These are phyloP conservation scores for Diorhabda carinulata DNA, from an alignment of 1,140 invertebrate genomes.

Conservation along the genomic window DNA sequence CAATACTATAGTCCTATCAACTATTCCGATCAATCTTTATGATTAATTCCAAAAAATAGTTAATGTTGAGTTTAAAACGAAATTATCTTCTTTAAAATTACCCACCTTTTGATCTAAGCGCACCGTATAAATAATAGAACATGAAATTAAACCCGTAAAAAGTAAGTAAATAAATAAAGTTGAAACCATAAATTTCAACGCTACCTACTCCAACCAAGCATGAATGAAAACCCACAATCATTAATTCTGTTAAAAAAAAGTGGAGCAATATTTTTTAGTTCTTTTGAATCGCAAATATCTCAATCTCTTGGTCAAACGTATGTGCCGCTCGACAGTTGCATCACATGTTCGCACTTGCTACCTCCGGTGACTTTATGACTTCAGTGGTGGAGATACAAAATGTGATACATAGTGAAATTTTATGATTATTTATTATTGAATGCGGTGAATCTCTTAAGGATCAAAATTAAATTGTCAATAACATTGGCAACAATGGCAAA, in stretches of 20 bases:
- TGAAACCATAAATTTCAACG: conserved; percentile 31
- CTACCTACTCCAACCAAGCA: conserved; percentile 33
- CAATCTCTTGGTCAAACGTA: conserved; percentile 29
- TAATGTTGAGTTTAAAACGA: no score
- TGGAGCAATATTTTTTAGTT: conserved; percentile 32
- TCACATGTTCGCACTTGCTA: conserved; percentile 33
- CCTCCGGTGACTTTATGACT: conserved; percentile 26
- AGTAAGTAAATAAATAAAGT: conserved; percentile 31
- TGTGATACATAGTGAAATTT: no score
- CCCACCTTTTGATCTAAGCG: neutral
- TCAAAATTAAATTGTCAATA: no score
- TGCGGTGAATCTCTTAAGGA: no score
- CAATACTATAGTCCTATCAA: no score
- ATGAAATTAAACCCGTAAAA: neutral
- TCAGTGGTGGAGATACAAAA: conserved; percentile 19
- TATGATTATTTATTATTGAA: no score
- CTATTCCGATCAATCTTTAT: no score
- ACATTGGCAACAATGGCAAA: no score
- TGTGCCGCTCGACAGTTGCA: conserved; percentile 25
- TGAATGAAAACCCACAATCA: conserved; percentile 38
- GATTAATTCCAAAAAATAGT: no score
- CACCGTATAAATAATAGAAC: neutral
- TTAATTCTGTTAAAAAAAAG: conserved; percentile 34
- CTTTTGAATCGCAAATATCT: conserved; percentile 34
- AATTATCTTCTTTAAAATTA: neutral